Conservation (phyloP, 2,797 vertebrate species). For the Taenioides sp. region DNA sequence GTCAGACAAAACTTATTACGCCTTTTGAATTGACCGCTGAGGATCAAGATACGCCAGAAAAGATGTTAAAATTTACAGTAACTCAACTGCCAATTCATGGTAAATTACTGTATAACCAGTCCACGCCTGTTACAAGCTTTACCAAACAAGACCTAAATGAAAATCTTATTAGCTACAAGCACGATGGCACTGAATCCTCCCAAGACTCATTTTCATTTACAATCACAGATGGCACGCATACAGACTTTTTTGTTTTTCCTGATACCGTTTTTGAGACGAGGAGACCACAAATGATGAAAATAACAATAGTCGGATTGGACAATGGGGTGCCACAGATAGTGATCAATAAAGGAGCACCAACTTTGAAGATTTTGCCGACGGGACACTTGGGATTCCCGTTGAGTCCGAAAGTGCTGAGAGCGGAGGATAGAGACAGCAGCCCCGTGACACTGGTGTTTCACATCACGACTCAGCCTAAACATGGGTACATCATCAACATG, state of each 20-base stretch:
- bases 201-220: conserved; percentile 93
- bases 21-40: conserved; percentile 93
- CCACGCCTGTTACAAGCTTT: conserved; percentile 77
- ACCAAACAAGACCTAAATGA: conserved; percentile 94
- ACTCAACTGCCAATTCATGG: conserved; percentile 88
- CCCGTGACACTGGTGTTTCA: conserved; percentile 77
- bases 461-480: conserved; percentile 81
- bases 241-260: conserved; percentile 92
- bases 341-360: conserved; percentile 86
- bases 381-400: conserved; percentile 87
- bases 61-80: conserved; percentile 83
- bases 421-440: conserved; percentile 86
- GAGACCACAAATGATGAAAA: conserved; percentile 88
- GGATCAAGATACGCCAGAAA: conserved; percentile 89
- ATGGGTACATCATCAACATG: conserved; percentile 88
- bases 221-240: conserved; percentile 89
- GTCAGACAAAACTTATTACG: conserved; percentile 89
- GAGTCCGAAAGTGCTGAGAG: conserved; percentile 84
- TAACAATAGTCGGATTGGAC: conserved; percentile 82
- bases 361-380: conserved; percentile 81
- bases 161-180: conserved; percentile 93
- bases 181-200: conserved; percentile 84
- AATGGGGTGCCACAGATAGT: conserved; percentile 85
- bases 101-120: conserved; percentile 85
- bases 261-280: conserved; percentile 89